Evolutionary conservation across 2,113 vertebrate genomes (phyloP).

Genomic region (Ivindomyrus marchei): DNA sequence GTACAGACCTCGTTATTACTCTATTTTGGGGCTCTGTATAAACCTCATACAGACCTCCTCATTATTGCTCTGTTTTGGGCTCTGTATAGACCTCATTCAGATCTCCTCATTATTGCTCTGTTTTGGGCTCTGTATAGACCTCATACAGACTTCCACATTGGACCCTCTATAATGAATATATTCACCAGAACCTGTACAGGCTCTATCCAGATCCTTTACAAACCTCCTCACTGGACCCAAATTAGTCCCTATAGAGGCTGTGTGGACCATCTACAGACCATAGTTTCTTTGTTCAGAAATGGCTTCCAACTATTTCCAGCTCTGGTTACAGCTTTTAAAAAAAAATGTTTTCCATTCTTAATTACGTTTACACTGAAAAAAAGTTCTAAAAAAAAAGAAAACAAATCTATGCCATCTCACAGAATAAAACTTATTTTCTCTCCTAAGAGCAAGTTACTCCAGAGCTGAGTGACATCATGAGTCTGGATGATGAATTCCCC

Average conservation of each 20-base stretch:
- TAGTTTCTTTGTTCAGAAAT: background rate
- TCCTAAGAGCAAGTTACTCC: background rate
- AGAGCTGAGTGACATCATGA: background rate
- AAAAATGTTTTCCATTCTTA: background rate
- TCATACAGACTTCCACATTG: background rate
- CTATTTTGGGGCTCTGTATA: background rate
- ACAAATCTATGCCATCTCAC: background rate
- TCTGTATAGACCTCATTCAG: too few relatives aligned
- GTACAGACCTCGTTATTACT: too few relatives aligned
- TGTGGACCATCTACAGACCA: background rate
- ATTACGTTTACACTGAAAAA: background rate
- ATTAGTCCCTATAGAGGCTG: background rate
- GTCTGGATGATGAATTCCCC: background rate
- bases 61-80: too few relatives aligned
- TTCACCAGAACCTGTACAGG: background rate
- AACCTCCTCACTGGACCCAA: background rate
- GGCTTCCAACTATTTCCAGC: background rate
- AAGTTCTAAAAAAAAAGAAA: background rate
- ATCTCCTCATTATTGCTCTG: too few relatives aligned
- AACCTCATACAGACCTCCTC: too few relatives aligned
- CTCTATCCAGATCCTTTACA: background rate
- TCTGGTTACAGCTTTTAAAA: background rate
- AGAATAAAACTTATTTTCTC: background rate
- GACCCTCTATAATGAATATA: background rate
- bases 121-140: background rate